phyloP scores from a whole-genome alignment of 2,888 invertebrate species.

The Crioceris asparagi region DNA sequence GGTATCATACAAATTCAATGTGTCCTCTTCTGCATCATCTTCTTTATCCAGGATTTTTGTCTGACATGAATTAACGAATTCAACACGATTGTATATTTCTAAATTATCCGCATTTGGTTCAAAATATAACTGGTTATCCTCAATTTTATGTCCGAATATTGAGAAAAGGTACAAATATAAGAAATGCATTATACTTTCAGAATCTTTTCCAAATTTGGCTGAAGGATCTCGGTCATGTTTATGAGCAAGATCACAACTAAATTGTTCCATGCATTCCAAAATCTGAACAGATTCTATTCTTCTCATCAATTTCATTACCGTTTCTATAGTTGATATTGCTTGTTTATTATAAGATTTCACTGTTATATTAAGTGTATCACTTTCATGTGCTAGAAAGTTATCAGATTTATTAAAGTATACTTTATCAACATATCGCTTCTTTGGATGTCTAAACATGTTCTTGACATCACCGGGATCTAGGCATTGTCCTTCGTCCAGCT shows the following conservation, averaged over 20 bases:
- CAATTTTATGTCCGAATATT: slow-evolving; percentile 7
- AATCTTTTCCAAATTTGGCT: slow-evolving; percentile 5
- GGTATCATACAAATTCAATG: slow-evolving; percentile 5
- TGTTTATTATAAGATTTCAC: slow-evolving; percentile 19
- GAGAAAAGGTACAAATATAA: slow-evolving; percentile 18
- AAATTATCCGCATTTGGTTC: no score
- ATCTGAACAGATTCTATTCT: slow-evolving; percentile 11
- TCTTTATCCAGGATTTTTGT: not conserved
- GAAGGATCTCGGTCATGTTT: slow-evolving; percentile 17
- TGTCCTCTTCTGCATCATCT: not conserved
- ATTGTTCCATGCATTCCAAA: slow-evolving; percentile 4
- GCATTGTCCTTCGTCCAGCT: not conserved
- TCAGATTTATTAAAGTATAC: not conserved
- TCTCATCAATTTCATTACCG: slow-evolving; percentile 16
- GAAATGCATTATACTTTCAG: slow-evolving; percentile 14
- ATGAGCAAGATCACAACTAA: slow-evolving; percentile 13
- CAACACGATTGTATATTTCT: no score
- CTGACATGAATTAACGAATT: no score
- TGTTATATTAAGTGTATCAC: slow-evolving; percentile 17
- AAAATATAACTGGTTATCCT: no score
- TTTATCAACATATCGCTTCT: not conserved
- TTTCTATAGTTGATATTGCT: slow-evolving; percentile 17
- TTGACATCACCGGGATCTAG: not conserved
- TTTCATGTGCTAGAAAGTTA: slow-evolving; percentile 17
- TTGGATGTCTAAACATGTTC: not conserved